These are phyloP conservation scores for Steinernema feltiae DNA, from an alignment of 1,140 invertebrate species.

Conservation along the genomic window DNA sequence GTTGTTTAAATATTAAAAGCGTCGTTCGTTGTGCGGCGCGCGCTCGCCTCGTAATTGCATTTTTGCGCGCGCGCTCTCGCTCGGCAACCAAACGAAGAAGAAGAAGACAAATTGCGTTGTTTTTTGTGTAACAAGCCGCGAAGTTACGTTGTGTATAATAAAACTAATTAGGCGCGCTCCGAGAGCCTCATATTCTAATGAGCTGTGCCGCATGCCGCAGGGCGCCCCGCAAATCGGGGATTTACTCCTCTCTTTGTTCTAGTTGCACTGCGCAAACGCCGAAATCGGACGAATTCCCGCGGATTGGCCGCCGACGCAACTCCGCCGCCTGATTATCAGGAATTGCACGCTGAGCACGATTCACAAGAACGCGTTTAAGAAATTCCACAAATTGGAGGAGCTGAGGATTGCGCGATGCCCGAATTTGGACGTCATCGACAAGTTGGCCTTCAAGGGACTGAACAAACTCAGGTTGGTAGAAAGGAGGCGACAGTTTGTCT, in stretches of 20 bases:
- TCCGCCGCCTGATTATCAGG: neutral
- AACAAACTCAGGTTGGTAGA: neutral
- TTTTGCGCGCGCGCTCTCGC: neutral
- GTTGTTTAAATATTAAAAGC: constrained; percentile 13
- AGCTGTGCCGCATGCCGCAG: neutral
- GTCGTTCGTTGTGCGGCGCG: too few species aligned
- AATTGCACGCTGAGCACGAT: neutral
- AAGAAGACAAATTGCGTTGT: neutral
- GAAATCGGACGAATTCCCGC: neutral
- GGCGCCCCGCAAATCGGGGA: neutral
- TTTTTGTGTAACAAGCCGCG: neutral
- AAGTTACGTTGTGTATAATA: neutral
- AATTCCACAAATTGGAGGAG: neutral
- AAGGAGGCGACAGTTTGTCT: neutral
- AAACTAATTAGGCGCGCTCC: constrained; percentile 8
- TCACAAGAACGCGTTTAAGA: neutral
- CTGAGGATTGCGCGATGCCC: neutral
- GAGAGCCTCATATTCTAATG: too few species aligned
- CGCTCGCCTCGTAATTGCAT: constrained; percentile 10
- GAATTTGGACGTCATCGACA: constrained; percentile 4
- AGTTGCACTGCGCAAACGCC: neutral
- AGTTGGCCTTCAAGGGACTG: neutral
- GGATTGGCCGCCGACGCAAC: neutral
- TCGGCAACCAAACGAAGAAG: too few species aligned
- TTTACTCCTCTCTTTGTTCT: too few species aligned